Evolutionary conservation across 2,113 vertebrate genomes (phyloP), one percentile per base, ranked within the genome.

Genomic region (Cinclus mexicanus): DNA sequence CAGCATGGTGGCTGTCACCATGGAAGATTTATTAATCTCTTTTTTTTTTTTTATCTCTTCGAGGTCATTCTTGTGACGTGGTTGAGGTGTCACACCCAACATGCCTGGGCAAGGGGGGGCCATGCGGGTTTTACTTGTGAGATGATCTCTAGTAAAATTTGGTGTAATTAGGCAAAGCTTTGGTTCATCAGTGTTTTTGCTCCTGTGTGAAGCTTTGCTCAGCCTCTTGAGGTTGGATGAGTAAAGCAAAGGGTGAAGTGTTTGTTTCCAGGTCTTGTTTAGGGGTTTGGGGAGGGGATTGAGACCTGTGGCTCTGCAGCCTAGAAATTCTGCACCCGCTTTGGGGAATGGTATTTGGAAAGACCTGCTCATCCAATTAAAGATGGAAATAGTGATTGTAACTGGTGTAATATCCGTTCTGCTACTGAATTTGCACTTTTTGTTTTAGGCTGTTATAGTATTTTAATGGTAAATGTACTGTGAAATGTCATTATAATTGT

Each of bases 111-210:
- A 37, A 70, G n/a, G 18, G 37, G 37, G 6, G 9, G 2, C 24
- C 4, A 0, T 1, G 0, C 10, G 17, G 12, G 1, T 23, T 18
- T 82, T 26, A 14, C 13, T 28, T 56, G n/a, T 1, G 2, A 83
- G 67, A 11, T 63, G 15, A 33, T 37, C 28, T 31, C 37, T 12
- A n/a, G 3, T 88, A 24, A 70, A 71, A 60, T 61, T 44, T 28
- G 41, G 29, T 24, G 17, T 71, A 33, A 22, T 88, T 11, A 53
- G 23, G 8, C 0, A 5, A 37, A 82, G 21, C 39, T 71, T 61
- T 4, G 14, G 29, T 50, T 53, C 9, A 18, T 57, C 17, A 6
- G 31, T 76, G 14, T 0, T 29, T 87, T 75, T 72, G 18, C 44
- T 84, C 77, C 19, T 49, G 2, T 31, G 26, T 47, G n/a, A 16